A percentile compares a stretch with the other conserved stretches of the same genome.
Evolutionary conservation across 2,797 vertebrate genomes (phyloP).

Genomic region (Megaceryle alcyon): DNA sequence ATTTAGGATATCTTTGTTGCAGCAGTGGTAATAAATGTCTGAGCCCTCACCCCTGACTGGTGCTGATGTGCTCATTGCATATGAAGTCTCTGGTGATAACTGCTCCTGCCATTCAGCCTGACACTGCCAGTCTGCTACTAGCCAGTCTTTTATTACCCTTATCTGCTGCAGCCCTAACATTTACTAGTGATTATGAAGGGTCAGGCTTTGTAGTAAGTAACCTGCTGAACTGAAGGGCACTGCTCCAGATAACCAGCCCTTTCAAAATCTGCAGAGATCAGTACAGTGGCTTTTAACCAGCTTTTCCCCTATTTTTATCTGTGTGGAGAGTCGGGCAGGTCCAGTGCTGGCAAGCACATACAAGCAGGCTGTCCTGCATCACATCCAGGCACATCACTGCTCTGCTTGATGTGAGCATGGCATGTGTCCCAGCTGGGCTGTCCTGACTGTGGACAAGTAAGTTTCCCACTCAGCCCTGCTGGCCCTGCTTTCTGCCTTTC

Average conservation of each 20-base stretch:
- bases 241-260: background rate
- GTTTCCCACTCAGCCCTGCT: background rate
- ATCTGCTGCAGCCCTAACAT: background rate
- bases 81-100: background rate
- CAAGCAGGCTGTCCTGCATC: rapidly evolving
- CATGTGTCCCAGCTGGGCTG: rapidly evolving
- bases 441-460: rapidly evolving
- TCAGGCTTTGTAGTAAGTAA: background rate
- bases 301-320: background rate
- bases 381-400: rapidly evolving
- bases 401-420: rapidly evolving
- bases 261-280: background rate
- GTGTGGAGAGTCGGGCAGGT: background rate
- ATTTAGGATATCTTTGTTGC: slow-evolving; percentile 1
- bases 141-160: background rate
- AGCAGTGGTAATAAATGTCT: background rate
- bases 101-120: background rate
- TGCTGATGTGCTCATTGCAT: background rate
- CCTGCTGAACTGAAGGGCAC: background rate
- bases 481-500: background rate
- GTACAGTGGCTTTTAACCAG: background rate
- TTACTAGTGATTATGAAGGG: background rate
- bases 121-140: background rate
- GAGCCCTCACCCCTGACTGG: background rate
- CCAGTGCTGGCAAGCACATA: rapidly evolving